Evolutionary conservation across 2,888 invertebrate genomes (phyloP).

Genomic region (Cenopis cana): DNA sequence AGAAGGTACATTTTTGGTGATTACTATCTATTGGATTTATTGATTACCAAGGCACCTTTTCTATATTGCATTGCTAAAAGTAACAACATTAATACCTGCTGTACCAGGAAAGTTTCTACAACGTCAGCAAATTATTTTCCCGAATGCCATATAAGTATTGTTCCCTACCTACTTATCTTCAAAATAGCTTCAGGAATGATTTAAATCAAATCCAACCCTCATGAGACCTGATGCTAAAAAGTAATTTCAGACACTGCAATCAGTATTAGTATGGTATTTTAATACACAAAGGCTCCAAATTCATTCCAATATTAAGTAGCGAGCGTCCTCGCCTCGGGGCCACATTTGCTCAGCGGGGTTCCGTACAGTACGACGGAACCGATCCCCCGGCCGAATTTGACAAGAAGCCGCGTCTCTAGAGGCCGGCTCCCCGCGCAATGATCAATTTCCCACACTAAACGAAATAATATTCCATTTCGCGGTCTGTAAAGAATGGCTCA

Average conservation of each 20-base stretch:
- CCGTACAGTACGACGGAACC: conserved; percentile 51
- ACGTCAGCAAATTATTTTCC: background rate
- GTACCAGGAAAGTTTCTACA: background rate
- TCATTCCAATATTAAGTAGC: conserved; percentile 50
- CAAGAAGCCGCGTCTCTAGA: conserved; percentile 66
- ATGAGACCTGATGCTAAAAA: conserved; percentile 29
- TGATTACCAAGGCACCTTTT: no score
- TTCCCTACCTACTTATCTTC: background rate
- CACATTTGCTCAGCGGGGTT: conserved; percentile 68
- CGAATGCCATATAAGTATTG: background rate
- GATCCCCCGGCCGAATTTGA: conserved; percentile 59
- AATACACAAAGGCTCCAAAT: conserved; percentile 45
- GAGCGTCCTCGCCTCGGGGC: conserved; percentile 47
- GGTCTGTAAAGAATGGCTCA: conserved; percentile 61
- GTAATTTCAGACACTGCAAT: conserved; percentile 35
- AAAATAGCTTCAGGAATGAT: background rate
- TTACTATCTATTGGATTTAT: background rate
- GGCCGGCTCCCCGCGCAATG: conserved; percentile 62
- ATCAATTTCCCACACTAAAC: conserved; percentile 75
- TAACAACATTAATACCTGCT: no score
- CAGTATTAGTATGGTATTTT: conserved; percentile 46
- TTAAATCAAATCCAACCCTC: conserved; percentile 14
- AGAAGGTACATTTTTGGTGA: no score
- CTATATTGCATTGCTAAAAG: no score
- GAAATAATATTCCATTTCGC: conserved; percentile 72